Evolutionary conservation across 2,888 invertebrate genomes (phyloP), one percentile per base, ranked within the genome.

Genomic region (Salpingus planirostris): DNA sequence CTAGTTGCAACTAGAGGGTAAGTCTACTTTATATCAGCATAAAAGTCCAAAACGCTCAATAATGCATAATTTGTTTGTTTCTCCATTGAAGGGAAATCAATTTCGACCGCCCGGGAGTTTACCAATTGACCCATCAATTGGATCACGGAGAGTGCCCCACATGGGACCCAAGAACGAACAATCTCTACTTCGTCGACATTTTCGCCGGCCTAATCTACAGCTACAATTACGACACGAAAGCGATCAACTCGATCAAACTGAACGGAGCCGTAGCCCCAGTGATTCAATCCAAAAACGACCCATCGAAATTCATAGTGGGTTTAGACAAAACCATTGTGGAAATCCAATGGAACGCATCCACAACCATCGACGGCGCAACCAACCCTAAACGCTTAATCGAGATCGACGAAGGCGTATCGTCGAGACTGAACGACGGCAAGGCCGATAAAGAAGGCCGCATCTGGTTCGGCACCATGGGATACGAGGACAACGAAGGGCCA

Each of bases 341-440:
- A 1, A 45, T 73, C 14, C 55, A 57, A 10, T 72, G 72, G 72
- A 55, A 68, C 35, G 63, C 66, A 7, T 49, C 55, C 26, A 30
- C 15, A 8, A 13, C 22, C 4, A 10, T 24, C 5, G 18, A 8
- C 8, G 18, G 18, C 5, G n/a, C n/a, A n/a, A n/a, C n/a, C n/a
- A n/a, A n/a, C n/a, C n/a, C n/a, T n/a, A n/a, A n/a, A n/a, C n/a
- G n/a, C n/a, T n/a, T n/a, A n/a, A 5, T 6, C 18, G 8, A 18
- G 8, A 6, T 8, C 5, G 5, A 6, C 5, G 18, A 5, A 6
- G 18, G 5, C 18, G 18, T 73, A 1, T 71, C 73, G n/a, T 69
- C 69, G 42, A 56, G 73, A 36, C 69, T 75, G 44, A 77, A 76
- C 46, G 76, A 76, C 56, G 76, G 70, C 13, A 77, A 76, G 57